A percentile compares a stretch with the other conserved stretches of the same genome.
Evolutionary conservation across 2,888 invertebrate genomes (phyloP).

Genomic region (Drosophila algonquin): DNA sequence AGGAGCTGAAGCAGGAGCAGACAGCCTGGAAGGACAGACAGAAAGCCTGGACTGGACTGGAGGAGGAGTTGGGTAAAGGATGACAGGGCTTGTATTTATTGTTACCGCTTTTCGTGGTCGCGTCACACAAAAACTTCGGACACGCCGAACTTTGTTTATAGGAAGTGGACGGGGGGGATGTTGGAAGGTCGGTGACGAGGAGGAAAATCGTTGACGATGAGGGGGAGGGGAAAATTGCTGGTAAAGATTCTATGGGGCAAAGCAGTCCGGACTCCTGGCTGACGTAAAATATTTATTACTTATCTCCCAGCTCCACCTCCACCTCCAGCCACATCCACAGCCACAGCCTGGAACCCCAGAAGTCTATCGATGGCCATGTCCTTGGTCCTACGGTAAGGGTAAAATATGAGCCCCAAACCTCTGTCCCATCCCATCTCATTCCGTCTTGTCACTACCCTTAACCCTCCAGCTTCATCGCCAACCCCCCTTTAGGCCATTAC

Average conservation of each 20-base stretch:
- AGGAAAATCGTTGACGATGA: too few species aligned
- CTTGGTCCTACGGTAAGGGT: conserved; percentile 44
- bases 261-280: conserved; percentile 26
- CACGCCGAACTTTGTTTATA: conserved; percentile 44
- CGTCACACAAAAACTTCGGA: conserved; percentile 48
- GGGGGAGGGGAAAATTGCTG: background rate
- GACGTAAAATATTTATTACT: conserved; percentile 76
- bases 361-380: conserved; percentile 24
- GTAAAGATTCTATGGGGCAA: conserved; percentile 35
- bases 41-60: background rate
- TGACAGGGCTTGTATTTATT: conserved; percentile 67
- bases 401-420: conserved; percentile 60
- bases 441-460: background rate
- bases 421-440: background rate
- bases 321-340: background rate
- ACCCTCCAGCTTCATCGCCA: background rate
- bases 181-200: background rate
- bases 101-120: conserved; percentile 69
- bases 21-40: conserved; percentile 4
- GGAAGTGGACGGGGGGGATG: background rate
- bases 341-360: background rate
- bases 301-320: conserved; percentile 40
- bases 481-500: background rate
- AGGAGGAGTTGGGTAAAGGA: conserved; percentile 11
- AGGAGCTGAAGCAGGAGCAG: background rate